Evolutionary conservation across 30 jellyfish, hydroid and myxozoan species (phyloP), one percentile per base, ranked within the genome.

Genomic region (Aurelia sp.): DNA sequence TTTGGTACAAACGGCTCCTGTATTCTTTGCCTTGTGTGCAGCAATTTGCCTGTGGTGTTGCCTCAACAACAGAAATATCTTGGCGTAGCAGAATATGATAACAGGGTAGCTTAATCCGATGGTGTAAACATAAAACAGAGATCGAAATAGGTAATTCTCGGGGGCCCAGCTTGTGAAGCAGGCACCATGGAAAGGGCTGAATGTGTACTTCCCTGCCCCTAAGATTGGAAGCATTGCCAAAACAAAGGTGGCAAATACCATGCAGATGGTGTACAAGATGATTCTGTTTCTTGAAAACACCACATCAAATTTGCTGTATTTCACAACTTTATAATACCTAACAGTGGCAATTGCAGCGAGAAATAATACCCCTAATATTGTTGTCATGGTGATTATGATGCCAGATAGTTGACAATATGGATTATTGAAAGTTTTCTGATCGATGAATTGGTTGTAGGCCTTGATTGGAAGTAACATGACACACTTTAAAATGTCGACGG

Each of bases 121-220:
- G 20, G 61, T 80, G 64, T 47, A 60, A 11, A 84, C 35, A 44
- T 91, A 91, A 63, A 91, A 91, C 8, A 91, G 35, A 19, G 72
- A 75, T 22, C 98, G 96, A 65, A 91, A 91, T 62, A 73, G 4
- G 18, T 50, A 48, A 24, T 91, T 85, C 30, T 78, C 76, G 18
- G 83, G 74, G 13, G 76, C 78, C 98, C 98, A 91, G 57, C 66
- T 73, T 12, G 98, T 73, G 64, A 91, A 91, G 69, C 98, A 91
- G n/a, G 85, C 76, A 18, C 98, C 98, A 72, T 91, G 98, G 31
- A 41, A 76, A 44, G 41, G 50, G 33, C 98, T 91, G 82, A n/a
- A 91, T 16, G 74, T 31, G 55, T 84, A 91, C 18, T 55, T 74
- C n/a, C 98, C 98, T 24, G 80, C 85, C 63, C 94, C 95, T 21